A percentile compares a stretch with the other conserved stretches of the same genome.
Evolutionary conservation across 2,113 vertebrate species (phyloP).

Genomic region (Lophotis ruficrista): DNA sequence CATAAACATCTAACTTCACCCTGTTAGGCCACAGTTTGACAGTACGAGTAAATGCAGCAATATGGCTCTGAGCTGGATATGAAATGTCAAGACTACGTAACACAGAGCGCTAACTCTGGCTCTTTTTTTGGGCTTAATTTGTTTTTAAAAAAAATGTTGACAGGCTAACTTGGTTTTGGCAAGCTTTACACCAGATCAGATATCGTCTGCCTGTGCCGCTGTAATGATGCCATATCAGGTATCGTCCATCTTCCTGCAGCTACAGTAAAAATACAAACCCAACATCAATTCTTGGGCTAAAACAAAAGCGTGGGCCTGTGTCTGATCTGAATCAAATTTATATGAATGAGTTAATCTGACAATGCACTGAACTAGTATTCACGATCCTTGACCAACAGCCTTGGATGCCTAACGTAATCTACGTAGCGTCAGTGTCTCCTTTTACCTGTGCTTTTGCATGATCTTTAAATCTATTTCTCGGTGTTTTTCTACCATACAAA

Average conservation of each 20-base stretch:
- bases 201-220: background rate
- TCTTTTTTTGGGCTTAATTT: background rate
- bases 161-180: background rate
- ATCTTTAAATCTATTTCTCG: background rate
- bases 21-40: background rate
- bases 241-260: background rate
- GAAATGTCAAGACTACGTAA: background rate
- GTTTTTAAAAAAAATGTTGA: background rate
- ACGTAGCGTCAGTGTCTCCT: background rate
- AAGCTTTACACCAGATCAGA: background rate
- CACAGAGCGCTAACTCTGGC: background rate
- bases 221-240: background rate
- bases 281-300: background rate
- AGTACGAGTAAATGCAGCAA: background rate
- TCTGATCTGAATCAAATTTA: background rate
- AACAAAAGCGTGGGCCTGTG: background rate
- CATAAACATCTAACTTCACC: background rate
- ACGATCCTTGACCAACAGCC: background rate
- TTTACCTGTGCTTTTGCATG: background rate
- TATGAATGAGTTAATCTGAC: background rate
- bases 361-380: background rate
- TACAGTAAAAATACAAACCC: background rate
- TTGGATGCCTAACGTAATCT: background rate
- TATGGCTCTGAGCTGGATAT: background rate
- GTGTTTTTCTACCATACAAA: background rate